Percentiles rank a stretch among this genome's conserved stretches.
Conservation (phyloP, 2,888 invertebrate genomes). For the Carabus problematicus region DNA sequence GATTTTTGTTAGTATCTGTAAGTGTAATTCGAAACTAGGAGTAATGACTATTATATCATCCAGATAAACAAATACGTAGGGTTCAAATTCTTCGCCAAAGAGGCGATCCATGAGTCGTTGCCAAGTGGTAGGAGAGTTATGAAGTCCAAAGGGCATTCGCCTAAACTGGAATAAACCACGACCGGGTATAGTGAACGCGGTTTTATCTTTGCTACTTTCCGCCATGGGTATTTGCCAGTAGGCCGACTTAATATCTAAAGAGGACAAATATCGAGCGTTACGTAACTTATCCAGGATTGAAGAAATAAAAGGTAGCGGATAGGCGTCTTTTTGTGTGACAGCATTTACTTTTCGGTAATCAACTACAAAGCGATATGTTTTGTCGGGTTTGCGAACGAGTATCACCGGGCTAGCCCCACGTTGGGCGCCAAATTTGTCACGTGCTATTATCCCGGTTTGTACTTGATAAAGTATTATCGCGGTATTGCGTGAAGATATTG, state of each 20-base stretch:
- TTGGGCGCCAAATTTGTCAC: constrained; percentile 30
- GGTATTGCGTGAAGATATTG: no score
- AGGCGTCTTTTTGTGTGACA: neutral
- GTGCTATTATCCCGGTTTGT: no score
- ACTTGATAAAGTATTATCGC: no score
- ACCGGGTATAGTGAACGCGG: no score
- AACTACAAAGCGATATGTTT: no score
- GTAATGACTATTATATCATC: constrained; percentile 5
- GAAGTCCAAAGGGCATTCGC: constrained; percentile 9
- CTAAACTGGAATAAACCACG: constrained; percentile 21
- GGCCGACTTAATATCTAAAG: constrained; percentile 34
- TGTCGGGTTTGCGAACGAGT: no score
- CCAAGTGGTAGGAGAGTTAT: constrained; percentile 15
- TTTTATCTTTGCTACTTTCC: constrained; percentile 20
- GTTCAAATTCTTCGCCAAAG: constrained; percentile 43
- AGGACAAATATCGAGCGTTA: constrained; percentile 34
- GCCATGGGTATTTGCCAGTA: constrained; percentile 25
- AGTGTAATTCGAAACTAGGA: neutral
- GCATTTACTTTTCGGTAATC: no score
- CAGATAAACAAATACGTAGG: constrained; percentile 14
- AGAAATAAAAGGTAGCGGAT: constrained; percentile 1
- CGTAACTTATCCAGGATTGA: neutral
- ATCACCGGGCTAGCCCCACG: constrained; percentile 3
- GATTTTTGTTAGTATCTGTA: neutral
- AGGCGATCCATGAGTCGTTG: constrained; percentile 45